Conservation (phyloP, 2,113 vertebrate genomes). For the Etheostoma cragini region DNA sequence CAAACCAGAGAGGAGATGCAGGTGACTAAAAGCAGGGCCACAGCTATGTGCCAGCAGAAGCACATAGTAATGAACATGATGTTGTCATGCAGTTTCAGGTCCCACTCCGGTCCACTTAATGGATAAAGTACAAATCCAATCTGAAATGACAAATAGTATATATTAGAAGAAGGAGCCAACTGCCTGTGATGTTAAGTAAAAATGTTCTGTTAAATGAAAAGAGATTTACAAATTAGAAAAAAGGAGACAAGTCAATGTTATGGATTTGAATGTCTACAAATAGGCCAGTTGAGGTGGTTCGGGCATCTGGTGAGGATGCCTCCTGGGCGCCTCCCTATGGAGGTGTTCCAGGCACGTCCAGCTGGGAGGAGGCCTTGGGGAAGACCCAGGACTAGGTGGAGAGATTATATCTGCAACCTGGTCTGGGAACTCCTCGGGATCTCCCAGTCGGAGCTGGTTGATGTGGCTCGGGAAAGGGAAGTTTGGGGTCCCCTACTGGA, state of each 20-base stretch:
- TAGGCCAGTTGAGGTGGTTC: too few species aligned
- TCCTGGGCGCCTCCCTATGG: too few species aligned
- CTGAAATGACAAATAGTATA: constrained; percentile 72
- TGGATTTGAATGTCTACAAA: background rate
- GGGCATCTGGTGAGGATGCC: too few species aligned
- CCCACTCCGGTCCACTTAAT: constrained; percentile 85
- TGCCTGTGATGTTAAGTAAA: background rate
- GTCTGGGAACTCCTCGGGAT: too few species aligned
- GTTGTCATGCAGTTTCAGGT: constrained; percentile 84
- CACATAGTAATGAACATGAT: constrained; percentile 98
- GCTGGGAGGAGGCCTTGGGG: too few species aligned
- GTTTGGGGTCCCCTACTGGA: too few species aligned
- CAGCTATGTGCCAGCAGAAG: constrained; percentile 94
- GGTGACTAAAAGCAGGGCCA: constrained; percentile 79
- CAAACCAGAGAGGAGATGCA: constrained; percentile 79
- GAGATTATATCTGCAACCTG: too few species aligned
- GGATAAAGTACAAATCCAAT: constrained; percentile 94
- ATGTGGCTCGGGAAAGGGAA: too few species aligned
- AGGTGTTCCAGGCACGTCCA: too few species aligned
- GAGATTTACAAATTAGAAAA: background rate
- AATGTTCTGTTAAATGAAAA: background rate
- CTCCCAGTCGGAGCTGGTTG: too few species aligned
- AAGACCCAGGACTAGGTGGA: too few species aligned
- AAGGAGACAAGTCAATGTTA: background rate
- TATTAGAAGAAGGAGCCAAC: background rate